These are phyloP conservation scores for Cyprinodon brontotheroides DNA, from an alignment of 2,113 vertebrate genomes.

Conservation along the genomic window DNA sequence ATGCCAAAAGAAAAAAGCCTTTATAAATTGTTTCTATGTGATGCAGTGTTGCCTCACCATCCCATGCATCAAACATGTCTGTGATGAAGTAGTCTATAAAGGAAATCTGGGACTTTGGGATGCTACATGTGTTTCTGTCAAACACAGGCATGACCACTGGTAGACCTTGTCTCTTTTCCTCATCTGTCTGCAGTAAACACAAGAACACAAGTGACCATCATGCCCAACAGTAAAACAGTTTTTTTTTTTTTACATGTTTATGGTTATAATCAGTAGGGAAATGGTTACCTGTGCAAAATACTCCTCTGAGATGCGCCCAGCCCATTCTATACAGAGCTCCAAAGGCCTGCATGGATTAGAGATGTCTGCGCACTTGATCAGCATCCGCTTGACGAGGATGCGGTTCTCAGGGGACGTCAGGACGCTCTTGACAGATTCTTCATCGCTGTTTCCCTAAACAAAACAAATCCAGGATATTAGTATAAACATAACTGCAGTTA, in stretches of 20 bases:
- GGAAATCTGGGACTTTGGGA: constrained; percentile 97
- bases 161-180: constrained; percentile 91
- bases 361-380: constrained; percentile 97
- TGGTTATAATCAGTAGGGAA: background rate
- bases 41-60: constrained; percentile 83
- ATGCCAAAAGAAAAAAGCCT: background rate
- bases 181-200: constrained; percentile 87
- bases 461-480: constrained; percentile 5
- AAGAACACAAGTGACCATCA: constrained; percentile 33
- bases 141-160: constrained; percentile 98
- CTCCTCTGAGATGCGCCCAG: constrained; percentile 95
- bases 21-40: background rate
- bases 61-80: constrained; percentile 98
- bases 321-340: constrained; percentile 94
- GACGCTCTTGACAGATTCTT: constrained; percentile 84
- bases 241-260: background rate
- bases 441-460: constrained; percentile 77
- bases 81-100: constrained; percentile 99
- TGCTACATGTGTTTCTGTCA: constrained; percentile 96
- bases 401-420: constrained; percentile 91
- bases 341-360: constrained; percentile 93
- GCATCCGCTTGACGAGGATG: constrained; percentile 93
- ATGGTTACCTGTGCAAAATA: constrained; percentile 93
- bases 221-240: background rate
- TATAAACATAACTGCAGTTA: background rate